Evolutionary conservation across 35 echinoderm and acorn worm species (phyloP).

Genomic region (Ophiothrix spiculata): DNA sequence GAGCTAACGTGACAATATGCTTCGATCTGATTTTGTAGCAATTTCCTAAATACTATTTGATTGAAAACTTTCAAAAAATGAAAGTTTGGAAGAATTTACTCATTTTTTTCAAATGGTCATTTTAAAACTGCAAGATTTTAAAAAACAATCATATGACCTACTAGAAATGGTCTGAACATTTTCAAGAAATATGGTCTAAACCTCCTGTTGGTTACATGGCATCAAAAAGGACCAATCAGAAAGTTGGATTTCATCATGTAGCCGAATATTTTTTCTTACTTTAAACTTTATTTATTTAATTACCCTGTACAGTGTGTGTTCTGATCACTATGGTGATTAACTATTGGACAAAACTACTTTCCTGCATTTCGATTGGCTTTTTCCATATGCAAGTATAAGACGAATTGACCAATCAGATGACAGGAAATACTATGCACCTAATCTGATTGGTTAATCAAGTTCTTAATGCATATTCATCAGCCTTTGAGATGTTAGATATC

Average conservation of each 20-base stretch:
- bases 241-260: background rate
- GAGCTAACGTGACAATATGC: no score
- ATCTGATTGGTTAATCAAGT: background rate
- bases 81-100: no score
- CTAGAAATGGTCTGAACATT: no score
- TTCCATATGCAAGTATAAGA: background rate
- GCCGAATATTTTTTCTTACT: background rate
- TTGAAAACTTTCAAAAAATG: no score
- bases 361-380: background rate
- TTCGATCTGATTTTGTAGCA: no score
- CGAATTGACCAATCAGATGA: background rate
- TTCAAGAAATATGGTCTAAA: background rate
- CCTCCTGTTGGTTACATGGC: background rate
- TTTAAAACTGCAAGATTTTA: no score
- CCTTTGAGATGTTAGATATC: no score
- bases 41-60: no score
- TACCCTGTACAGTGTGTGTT: slow-evolving; percentile 10
- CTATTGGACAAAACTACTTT: background rate
- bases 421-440: background rate
- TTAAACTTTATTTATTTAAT: slow-evolving; percentile 9
- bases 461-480: background rate
- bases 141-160: no score
- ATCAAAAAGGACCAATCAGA: background rate
- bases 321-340: background rate
- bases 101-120: no score